phyloP scores from a whole-genome alignment of 2,113 vertebrate genomes.

The Cairina moschata region DNA sequence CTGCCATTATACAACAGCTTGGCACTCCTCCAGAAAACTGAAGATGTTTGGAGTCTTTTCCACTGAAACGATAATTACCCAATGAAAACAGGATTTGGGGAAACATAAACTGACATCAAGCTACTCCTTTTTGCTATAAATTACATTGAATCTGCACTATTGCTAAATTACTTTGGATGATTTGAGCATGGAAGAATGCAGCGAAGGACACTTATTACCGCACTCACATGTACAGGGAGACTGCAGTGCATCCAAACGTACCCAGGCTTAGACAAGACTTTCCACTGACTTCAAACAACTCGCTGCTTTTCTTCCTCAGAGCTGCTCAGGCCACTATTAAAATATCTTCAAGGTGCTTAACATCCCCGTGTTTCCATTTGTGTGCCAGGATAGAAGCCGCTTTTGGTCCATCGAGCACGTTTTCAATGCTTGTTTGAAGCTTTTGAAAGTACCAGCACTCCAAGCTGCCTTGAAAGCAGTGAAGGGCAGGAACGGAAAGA shows the following conservation, averaged over 20 bases:
- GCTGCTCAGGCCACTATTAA: background rate
- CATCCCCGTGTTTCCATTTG: background rate
- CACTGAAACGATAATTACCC: slow-evolving; percentile 21
- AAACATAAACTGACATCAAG: slow-evolving; percentile 57
- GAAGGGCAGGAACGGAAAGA: background rate
- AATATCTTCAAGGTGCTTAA: background rate
- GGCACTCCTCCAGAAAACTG: slow-evolving; percentile 26
- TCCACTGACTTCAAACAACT: slow-evolving; percentile 19
- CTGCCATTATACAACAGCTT: slow-evolving; percentile 35
- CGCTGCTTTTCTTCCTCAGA: background rate
- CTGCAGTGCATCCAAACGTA: slow-evolving; percentile 13
- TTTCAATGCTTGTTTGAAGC: background rate
- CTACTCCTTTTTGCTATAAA: slow-evolving; percentile 51
- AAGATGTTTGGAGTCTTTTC: slow-evolving; percentile 20
- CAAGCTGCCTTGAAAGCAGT: background rate
- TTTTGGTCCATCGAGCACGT: background rate
- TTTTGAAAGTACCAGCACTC: background rate
- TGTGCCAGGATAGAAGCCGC: background rate
- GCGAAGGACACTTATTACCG: slow-evolving; percentile 3
- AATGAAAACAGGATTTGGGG: slow-evolving; percentile 56
- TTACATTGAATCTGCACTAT: slow-evolving; percentile 35
- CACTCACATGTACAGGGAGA: background rate
- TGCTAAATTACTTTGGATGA: slow-evolving; percentile 42
- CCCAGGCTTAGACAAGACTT: slow-evolving; percentile 7
- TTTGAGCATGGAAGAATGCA: slow-evolving; percentile 41